Base-by-base conservation (phyloP, 2,113 vertebrate species). In the Cyphomyrus plagiostoma region DNA sequence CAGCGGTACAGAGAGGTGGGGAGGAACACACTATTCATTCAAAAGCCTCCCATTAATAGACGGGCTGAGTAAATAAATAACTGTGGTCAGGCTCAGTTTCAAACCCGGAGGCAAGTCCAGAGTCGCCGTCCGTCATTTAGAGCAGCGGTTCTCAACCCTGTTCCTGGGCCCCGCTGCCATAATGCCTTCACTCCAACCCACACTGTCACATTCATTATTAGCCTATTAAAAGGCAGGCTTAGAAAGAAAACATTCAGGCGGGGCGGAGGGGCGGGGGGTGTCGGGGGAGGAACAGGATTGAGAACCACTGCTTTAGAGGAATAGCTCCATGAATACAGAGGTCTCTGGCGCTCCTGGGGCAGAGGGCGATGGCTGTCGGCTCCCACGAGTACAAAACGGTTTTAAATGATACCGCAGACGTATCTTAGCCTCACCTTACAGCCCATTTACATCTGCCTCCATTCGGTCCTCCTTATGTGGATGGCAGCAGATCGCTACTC, bases 1-100 rank as follows among this genome's bases (percentile, higher is more conserved):
- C 89, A 92, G 93, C 87, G 87, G 91, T 90, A 70, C 86, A 91
- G 91, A 93, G 53, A 11, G 91, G 90, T 39, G 90, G 89, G 58
- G 89, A 88, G 89, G 94, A 94, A 95, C 90, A 90, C 91, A 93
- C 92, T 92, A 93, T 92, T 15, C 49, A 89, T 45, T 82, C n/a
- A 15, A 53, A 53, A 86, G 49, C 83, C 83, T 89, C 39, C n/a
- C 62, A 8, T 13, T 26, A 66, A 66, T 13, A 66, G n/a, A 11
- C 62, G 10, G 10, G 8, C 62, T 17, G 70, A 30, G 35, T 80
- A 42, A 19, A 19, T 19, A 80, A 80, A 42, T 42, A 19, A 42
- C 30, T 80, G 74, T 42, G 74, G 74, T 42, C 74, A 42, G 82
- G 45, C 19, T 48, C 39, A 23, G 9, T 48, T 46, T 84, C n/a